Base-by-base conservation (phyloP, 2,888 invertebrate species). In the Ethmia dodecea region DNA sequence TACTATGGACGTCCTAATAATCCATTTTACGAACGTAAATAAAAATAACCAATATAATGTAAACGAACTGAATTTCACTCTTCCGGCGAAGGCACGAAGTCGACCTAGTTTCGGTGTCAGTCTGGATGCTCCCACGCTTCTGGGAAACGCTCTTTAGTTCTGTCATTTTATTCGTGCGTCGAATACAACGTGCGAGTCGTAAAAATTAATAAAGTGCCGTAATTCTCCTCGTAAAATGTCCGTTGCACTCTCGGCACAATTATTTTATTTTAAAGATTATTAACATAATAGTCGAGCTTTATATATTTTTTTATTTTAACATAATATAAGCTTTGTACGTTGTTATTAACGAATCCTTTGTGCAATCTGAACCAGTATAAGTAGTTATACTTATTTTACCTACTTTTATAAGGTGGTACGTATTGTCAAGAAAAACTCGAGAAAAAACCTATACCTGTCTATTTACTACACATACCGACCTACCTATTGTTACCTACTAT, bases 91-190 rank as follows among this genome's bases (percentile, higher is more conserved):
- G 55, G 41, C 31, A 16, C 11, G 16, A 5, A 26, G 13, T 18
- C 60, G 79, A 67, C 79, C 77, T 64, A 78, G 59, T 62, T 79
- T 47, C 45, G 33, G 36, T 43, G 40, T 46, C 42, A 49, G 47
- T 55, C 52, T 52, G 49, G 44, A 40, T 42, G 46, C 38, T 55
- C 59, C 72, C 69, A 76, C 75, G 71, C 65, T 78, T 76, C 78
- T 74, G 63, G 55, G 78, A 79, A 80, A 54, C 48, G 52, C 63
- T 63, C 60, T 60, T 72, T 66, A 65, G 56, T 64, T 73, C 66
- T 69, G 70, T 69, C 69, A 73, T 68, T 68, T 64, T 72, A 68
- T 71, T 69, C 66, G 56, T 66, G 60, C 47, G 55, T 58, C 50
- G 15, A 63, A 59, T 51, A 45, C 48, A 45, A 50, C 45, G 46